These are phyloP conservation scores for Steromphala cineraria DNA, from an alignment of 2,888 invertebrate genomes.

Conservation along the genomic window DNA sequence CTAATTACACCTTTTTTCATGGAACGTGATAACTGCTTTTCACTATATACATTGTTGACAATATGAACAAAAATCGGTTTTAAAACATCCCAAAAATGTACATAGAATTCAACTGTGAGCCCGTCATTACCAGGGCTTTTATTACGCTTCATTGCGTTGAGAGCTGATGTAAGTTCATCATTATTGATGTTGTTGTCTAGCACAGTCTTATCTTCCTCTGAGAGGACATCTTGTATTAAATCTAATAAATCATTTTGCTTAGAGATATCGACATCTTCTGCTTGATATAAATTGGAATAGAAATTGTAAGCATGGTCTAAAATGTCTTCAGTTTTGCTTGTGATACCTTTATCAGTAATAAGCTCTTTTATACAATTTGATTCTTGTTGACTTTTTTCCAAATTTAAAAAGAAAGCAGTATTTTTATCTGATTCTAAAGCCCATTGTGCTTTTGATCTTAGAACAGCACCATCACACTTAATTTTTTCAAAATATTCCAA, in stretches of 20 bases:
- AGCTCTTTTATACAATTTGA: background rate
- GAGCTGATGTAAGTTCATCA: background rate
- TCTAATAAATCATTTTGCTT: background rate
- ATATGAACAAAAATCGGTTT: background rate
- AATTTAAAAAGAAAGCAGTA: background rate
- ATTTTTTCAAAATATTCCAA: no score
- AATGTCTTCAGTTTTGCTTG: background rate
- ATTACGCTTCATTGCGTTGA: background rate
- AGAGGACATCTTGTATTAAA: background rate
- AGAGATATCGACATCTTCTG: background rate
- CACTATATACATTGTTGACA: background rate
- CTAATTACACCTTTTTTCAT: background rate
- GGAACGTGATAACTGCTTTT: background rate
- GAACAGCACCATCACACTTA: background rate
- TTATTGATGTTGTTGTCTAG: background rate
- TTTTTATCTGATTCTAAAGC: background rate
- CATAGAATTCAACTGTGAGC: background rate
- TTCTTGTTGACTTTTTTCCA: background rate
- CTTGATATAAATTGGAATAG: background rate
- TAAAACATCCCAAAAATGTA: background rate
- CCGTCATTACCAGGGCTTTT: constrained; percentile 13
- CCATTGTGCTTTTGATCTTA: background rate
- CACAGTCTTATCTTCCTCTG: background rate
- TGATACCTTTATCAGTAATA: background rate
- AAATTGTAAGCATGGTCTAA: background rate